Evolutionary conservation across 2,888 invertebrate species (phyloP), one percentile per base, ranked within the genome.

Genomic region (Scelioninae gen. 1): DNA sequence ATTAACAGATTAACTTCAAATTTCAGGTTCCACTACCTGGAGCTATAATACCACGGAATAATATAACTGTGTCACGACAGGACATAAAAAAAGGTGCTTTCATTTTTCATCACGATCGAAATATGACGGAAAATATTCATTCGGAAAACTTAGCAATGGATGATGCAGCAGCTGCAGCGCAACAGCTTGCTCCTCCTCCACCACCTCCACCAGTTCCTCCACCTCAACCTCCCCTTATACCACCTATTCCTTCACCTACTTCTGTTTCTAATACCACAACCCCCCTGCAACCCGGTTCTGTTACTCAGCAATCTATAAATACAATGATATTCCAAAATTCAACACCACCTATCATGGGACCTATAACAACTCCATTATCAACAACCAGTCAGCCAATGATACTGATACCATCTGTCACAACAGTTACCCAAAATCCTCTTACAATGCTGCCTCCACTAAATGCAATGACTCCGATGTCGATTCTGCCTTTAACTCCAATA

Each of bases 361-460:
- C 51, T 9, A 51, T 16, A 10, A 53, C 62, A 23, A 65, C 58
- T n/a, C n/a, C 5, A 55, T 32, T 63, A 7, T 32, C 32, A 29
- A 32, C 34, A 23, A 78, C 60, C 23, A 23, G 23, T 23, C 23
- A 23, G 60, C 23, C 56, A 9, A 69, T 65, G 45, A 75, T 56
- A 38, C n/a, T 40, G 43, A 55, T 72, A 51, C 55, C 76, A 43
- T 71, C 75, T 51, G 55, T 13, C 2, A 68, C 71, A 34, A 65
- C 81, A 29, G 72, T 76, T 31, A 43, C 49, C 9, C 8, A 43
- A 31, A 82, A 69, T 53, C 66, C 71, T 15, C 65, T 82, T n/a
- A 53, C 32, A 32, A 13, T 45, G 55, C 4, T 4, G 23, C 8
- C 43, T 32, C 53, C 7, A 8, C 53, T 31, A 32, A 56, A 40